A percentile compares a stretch with the other conserved stretches of the same genome.
Conservation (phyloP, 1,140 invertebrate genomes). For the Drosophila rufa region DNA sequence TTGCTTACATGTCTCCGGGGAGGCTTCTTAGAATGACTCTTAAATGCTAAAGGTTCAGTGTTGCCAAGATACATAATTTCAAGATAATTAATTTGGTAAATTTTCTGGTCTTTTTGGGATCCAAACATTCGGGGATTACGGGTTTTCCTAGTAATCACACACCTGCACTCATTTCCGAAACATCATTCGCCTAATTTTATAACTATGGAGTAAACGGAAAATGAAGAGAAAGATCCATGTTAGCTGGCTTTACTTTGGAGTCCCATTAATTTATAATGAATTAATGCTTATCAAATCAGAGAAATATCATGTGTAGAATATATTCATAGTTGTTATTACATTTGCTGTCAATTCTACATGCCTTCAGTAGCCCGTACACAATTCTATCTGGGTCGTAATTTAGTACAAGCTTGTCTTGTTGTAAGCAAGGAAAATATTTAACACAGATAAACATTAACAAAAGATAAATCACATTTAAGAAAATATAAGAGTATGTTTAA, state of each 20-base stretch:
- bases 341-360: background rate
- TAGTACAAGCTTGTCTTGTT: background rate
- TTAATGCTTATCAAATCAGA: too few species aligned
- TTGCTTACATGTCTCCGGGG: conserved; percentile 17
- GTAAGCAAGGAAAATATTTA: background rate
- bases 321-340: too few species aligned
- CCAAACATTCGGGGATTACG: too few species aligned
- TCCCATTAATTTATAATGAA: too few species aligned
- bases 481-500: background rate
- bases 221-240: too few species aligned
- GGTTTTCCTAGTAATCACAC: too few species aligned
- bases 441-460: background rate
- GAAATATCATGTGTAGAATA: too few species aligned
- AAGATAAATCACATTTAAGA: background rate
- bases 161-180: too few species aligned
- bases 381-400: background rate
- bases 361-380: background rate
- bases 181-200: too few species aligned
- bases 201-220: too few species aligned
- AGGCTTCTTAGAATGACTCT: background rate
- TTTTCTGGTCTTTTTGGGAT: background rate
- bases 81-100: background rate
- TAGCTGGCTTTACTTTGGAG: too few species aligned
- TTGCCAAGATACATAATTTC: background rate
- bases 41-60: background rate